A percentile compares a stretch with the other conserved stretches of the same genome.
These are phyloP conservation scores for Mimachlamys varia DNA, from an alignment of 2,888 invertebrate species.

Conservation along the genomic window DNA sequence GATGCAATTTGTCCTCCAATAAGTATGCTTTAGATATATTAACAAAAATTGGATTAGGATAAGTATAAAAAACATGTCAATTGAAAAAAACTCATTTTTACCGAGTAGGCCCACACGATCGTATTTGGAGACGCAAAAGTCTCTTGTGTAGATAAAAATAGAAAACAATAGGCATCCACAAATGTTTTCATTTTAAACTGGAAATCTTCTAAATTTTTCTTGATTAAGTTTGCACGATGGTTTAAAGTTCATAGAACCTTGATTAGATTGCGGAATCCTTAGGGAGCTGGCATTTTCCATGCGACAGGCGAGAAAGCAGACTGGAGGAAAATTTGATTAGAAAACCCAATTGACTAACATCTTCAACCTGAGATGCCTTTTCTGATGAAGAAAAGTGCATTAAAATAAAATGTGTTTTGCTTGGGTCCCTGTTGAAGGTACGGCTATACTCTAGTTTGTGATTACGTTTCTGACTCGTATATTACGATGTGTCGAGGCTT, in stretches of 20 bases:
- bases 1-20: neutral
- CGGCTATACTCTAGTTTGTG: neutral
- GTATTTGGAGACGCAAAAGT: neutral
- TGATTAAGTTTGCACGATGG: neutral
- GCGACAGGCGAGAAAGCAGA: slow-evolving; percentile 18
- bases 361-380: neutral
- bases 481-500: neutral
- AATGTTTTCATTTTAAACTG: neutral
- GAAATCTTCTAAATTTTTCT: neutral
- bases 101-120: no score
- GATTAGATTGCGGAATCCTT: slow-evolving; percentile 6
- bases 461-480: neutral
- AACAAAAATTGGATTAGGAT: neutral
- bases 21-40: neutral
- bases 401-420: slow-evolving; percentile 1
- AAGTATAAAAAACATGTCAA: neutral
- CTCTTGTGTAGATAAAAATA: neutral
- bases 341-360: neutral
- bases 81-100: neutral
- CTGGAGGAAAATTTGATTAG: neutral
- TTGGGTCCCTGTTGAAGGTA: neutral
- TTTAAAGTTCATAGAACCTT: neutral
- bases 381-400: neutral
- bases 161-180: neutral
- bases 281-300: neutral